These are phyloP conservation scores for Psophia crepitans DNA, from an alignment of 2,113 vertebrate genomes.

Conservation along the genomic window DNA sequence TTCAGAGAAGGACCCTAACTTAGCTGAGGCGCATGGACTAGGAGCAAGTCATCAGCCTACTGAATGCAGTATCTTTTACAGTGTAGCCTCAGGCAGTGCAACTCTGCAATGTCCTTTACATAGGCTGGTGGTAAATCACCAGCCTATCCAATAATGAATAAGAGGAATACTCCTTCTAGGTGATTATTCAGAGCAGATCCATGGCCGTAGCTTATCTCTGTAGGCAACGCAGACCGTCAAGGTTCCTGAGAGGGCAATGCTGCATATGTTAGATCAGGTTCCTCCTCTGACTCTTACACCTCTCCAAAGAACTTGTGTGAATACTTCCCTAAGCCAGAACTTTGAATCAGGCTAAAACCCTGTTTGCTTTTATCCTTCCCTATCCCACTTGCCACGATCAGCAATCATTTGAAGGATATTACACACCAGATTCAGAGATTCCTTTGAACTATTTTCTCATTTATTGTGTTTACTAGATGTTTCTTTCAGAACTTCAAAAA, in stretches of 20 bases:
- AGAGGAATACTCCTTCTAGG: background rate
- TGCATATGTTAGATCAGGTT: background rate
- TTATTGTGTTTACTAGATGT: background rate
- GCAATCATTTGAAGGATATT: background rate
- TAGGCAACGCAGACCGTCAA: background rate
- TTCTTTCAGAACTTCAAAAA: constrained; percentile 3
- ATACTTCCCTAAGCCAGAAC: background rate
- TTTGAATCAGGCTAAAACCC: background rate
- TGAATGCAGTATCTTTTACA: background rate
- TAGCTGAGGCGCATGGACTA: rapidly evolving
- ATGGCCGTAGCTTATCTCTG: background rate
- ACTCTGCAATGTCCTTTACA: background rate
- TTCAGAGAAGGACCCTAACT: background rate
- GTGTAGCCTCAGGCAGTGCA: background rate
- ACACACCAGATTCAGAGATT: background rate
- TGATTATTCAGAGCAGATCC: background rate
- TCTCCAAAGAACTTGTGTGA: background rate
- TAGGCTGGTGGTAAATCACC: background rate
- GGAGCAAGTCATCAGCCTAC: background rate
- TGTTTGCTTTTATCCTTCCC: background rate
- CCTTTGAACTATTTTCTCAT: background rate
- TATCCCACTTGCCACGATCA: background rate
- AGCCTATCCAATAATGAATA: background rate
- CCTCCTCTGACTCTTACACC: background rate
- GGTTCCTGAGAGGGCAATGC: background rate